phyloP scores from a whole-genome alignment of 2,888 invertebrate genomes.

The Microplitis manilae region DNA sequence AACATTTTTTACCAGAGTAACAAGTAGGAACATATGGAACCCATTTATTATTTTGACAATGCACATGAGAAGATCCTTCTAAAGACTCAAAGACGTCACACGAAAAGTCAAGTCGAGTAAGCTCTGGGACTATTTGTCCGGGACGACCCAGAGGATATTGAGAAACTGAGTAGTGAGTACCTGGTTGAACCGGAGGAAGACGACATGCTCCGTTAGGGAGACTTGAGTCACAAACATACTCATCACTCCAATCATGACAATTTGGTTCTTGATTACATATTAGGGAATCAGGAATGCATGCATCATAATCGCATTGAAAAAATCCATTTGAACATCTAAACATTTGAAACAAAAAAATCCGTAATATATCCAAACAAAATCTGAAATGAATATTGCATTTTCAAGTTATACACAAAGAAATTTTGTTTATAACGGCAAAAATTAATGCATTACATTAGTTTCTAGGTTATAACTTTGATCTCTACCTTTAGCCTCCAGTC shows the following conservation, averaged over 20 bases:
- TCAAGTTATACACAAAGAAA: background rate
- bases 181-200: conserved; percentile 54
- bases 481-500: too few species aligned
- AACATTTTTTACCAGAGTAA: conserved; percentile 42
- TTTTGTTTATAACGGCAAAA: too few species aligned
- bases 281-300: conserved; percentile 52
- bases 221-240: conserved; percentile 55
- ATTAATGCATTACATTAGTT: too few species aligned
- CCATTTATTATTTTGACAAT: conserved; percentile 58
- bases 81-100: conserved; percentile 51
- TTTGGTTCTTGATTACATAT: conserved; percentile 56
- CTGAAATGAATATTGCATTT: background rate
- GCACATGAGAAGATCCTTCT: conserved; percentile 54
- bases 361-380: background rate
- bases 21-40: conserved; percentile 55
- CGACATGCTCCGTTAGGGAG: conserved; percentile 58
- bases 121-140: conserved; percentile 56
- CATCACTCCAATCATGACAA: conserved; percentile 63
- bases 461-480: too few species aligned
- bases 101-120: conserved; percentile 56
- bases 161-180: conserved; percentile 51
- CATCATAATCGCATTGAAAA: conserved; percentile 59
- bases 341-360: background rate
- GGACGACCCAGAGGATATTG: conserved; percentile 57
- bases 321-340: conserved; percentile 54